phyloP scores from a whole-genome alignment of 1,140 invertebrate species.

The Radopholus similis region DNA sequence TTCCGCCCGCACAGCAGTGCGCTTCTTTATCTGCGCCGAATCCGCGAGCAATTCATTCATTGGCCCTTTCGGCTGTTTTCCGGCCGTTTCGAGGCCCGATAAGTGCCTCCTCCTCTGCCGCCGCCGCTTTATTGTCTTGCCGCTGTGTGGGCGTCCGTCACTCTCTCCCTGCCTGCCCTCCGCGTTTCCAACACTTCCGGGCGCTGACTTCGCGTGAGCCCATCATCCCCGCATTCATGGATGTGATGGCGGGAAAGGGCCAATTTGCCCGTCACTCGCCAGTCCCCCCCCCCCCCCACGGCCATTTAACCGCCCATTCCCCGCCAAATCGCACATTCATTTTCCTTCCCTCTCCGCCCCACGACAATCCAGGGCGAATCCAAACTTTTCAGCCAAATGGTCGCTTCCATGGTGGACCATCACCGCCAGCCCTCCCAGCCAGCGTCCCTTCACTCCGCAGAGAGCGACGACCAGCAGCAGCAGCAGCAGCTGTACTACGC shows the following conservation, averaged over 20 bases:
- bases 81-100: background rate
- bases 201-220: background rate
- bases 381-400: background rate
- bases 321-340: background rate
- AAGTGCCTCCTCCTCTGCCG: background rate
- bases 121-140: too few relatives aligned
- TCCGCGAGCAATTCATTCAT: background rate
- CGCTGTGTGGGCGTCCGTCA: too few relatives aligned
- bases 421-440: background rate
- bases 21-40: background rate
- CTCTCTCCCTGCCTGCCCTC: background rate
- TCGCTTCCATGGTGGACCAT: background rate
- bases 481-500: constrained; percentile 1
- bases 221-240: background rate
- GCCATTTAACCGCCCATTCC: too few relatives aligned
- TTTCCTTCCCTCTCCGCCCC: background rate
- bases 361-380: background rate
- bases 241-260: background rate
- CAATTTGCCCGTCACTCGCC: background rate
- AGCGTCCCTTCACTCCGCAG: background rate
- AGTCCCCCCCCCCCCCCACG: too few relatives aligned
- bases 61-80: background rate
- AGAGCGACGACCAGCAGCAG: background rate
- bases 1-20: background rate
- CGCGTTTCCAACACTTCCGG: too few relatives aligned